Percentiles rank a stretch among this genome's conserved stretches.
These are phyloP conservation scores for Drosophila maculinotata DNA, from an alignment of 2,888 invertebrate genomes.

Conservation along the genomic window DNA sequence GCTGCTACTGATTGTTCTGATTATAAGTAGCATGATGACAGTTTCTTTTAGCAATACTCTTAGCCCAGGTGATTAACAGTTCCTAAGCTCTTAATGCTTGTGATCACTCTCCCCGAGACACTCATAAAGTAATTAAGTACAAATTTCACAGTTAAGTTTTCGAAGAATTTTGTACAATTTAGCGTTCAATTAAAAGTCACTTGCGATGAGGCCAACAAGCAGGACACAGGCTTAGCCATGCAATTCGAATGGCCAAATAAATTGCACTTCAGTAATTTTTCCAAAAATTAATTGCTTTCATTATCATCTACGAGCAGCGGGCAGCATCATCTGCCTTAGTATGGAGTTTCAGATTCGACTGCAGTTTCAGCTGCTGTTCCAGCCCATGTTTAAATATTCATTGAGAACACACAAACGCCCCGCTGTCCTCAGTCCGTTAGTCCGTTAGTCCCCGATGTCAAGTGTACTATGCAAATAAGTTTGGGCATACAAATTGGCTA, in stretches of 20 bases:
- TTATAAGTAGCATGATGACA: slow-evolving; percentile 1
- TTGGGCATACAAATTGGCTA: slow-evolving; percentile 78
- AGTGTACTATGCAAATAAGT: slow-evolving; percentile 74
- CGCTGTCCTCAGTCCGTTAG: not conserved
- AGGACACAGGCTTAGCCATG: slow-evolving; percentile 28
- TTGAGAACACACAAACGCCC: slow-evolving; percentile 42
- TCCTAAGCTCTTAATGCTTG: not conserved
- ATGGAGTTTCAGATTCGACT: slow-evolving; percentile 20
- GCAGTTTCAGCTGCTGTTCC: slow-evolving; percentile 17
- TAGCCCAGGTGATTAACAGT: slow-evolving; percentile 3
- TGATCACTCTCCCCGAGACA: slow-evolving; percentile 2
- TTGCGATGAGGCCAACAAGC: slow-evolving; percentile 22
- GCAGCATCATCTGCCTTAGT: slow-evolving; percentile 21
- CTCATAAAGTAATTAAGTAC: slow-evolving; percentile 56
- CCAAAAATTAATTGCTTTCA: slow-evolving; percentile 76
- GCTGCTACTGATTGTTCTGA: not conserved
- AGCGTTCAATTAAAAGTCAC: slow-evolving; percentile 68
- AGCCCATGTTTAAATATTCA: slow-evolving; percentile 71
- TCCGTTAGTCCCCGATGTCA: slow-evolving; percentile 37
- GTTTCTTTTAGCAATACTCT: not conserved
- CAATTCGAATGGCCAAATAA: slow-evolving; percentile 49
- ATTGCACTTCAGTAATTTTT: slow-evolving; percentile 65
- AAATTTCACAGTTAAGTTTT: slow-evolving; percentile 40
- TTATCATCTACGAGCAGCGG: slow-evolving; percentile 48
- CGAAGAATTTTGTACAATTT: slow-evolving; percentile 63